Evolutionary conservation across 2,888 invertebrate species (phyloP), one percentile per base, ranked within the genome.

Genomic region (Eumacrocentrus americanus): DNA sequence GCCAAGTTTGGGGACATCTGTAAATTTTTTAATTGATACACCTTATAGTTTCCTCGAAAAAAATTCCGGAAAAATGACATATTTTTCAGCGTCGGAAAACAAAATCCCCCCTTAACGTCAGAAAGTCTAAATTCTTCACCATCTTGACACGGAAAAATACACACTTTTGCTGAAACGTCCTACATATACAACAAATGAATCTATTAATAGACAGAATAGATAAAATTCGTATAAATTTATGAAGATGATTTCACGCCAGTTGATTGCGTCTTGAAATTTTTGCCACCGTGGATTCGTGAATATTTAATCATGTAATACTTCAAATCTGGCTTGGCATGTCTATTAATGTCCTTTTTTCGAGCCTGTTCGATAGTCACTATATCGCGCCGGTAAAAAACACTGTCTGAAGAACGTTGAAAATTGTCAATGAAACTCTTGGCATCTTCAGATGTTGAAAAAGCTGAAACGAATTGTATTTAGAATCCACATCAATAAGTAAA

Each of bases 141-240:
- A 37, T 54, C 48, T 11, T 25, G 3, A 64, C 14, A 2, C 25
- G 22, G 29, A 62, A 53, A 18, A 34, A 47, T 9, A 59, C n/a
- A 20, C 64, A 64, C n/a, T 58, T 9, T 14, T 59, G 38, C 22
- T 62, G 57, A 34, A 50, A 64, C 11, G 58, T 60, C 12, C 60
- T 60, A 9, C 29, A 29, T n/a, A n/a, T n/a, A n/a, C n/a, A 29
- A 9, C 5, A 29, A 29, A 14, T 47, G 25, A 61, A 38, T 37
- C n/a, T 50, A n/a, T 50, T n/a, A 18, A 22, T 37, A 37, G 12
- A 23, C 48, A 56, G 50, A 37, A 61, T 57, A 47, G 46, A 29
- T 29, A 4, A 6, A 9, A n/a, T n/a, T n/a, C n/a, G n/a, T n/a
- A n/a, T n/a, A n/a, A n/a, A n/a, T 9, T 29, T 29, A 29, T 9